Percentiles rank a stretch among this genome's conserved stretches.
Evolutionary conservation across 2,113 vertebrate species (phyloP).

Genomic region (Tragelaphus buxtoni): DNA sequence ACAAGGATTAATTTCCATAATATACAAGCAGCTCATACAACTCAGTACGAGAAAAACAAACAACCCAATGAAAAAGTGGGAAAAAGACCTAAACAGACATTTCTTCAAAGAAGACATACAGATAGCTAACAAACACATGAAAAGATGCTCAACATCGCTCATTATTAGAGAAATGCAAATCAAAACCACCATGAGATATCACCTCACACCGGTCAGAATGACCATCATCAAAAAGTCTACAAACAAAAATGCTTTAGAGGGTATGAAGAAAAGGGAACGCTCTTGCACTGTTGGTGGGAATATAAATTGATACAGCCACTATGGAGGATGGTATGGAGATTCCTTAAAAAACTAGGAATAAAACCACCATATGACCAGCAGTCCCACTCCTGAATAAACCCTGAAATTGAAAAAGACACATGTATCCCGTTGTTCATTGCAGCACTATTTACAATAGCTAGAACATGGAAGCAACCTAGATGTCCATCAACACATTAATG

Average conservation of each 20-base stretch:
- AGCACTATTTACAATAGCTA: background rate
- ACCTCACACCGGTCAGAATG: background rate
- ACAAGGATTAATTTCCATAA: background rate
- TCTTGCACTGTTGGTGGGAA: background rate
- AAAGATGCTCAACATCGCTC: background rate
- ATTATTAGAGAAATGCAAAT: background rate
- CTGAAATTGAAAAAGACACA: background rate
- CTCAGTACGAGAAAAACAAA: background rate
- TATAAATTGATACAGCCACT: background rate
- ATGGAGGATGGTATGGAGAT: background rate
- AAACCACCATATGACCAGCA: background rate
- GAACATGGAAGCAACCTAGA: background rate
- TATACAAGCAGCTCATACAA: background rate
- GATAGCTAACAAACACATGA: background rate
- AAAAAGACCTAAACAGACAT: background rate
- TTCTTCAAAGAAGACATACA: background rate
- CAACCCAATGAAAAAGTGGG: background rate
- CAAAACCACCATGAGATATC: background rate
- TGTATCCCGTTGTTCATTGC: background rate
- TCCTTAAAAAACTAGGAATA: background rate
- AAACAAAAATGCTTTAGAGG: background rate
- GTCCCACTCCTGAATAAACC: background rate
- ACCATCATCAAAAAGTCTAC: background rate
- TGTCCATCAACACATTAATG: background rate
- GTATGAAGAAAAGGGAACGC: background rate